These are phyloP conservation scores for Cheirogaleus medius DNA, from an alignment of 2,113 vertebrate genomes.

Conservation along the genomic window DNA sequence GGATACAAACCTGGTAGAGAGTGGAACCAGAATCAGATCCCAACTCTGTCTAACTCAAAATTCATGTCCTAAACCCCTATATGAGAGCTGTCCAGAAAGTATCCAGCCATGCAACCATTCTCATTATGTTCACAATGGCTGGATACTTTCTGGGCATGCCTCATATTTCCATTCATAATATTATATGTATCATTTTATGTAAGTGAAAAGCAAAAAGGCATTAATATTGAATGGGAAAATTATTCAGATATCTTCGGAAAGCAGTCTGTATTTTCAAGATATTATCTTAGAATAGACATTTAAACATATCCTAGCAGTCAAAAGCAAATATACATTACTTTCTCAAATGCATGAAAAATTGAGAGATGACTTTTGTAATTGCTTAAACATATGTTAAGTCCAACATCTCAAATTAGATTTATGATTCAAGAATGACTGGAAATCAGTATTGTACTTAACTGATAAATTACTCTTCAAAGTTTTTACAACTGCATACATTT, in stretches of 20 bases:
- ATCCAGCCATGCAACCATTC: no score
- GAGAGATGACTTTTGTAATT: neutral
- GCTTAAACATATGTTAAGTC: neutral
- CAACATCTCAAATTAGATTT: neutral
- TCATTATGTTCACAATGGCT: no score
- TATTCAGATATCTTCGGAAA: neutral
- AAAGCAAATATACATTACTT: neutral
- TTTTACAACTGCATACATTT: constrained; percentile 1
- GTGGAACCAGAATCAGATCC: neutral
- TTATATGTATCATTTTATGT: constrained; percentile 3
- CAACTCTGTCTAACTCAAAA: neutral
- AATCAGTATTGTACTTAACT: neutral
- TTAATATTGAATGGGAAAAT: neutral
- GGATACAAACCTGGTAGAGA: neutral
- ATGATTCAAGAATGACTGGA: neutral
- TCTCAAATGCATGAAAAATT: neutral
- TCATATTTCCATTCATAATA: neutral
- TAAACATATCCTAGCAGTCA: neutral
- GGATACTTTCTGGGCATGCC: no score
- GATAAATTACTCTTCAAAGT: neutral
- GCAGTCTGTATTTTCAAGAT: neutral
- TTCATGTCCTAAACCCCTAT: neutral
- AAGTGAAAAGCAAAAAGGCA: neutral
- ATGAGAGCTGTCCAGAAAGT: no score
- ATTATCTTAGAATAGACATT: neutral